These are phyloP conservation scores for Eupithecia exiguata DNA, from an alignment of 2,888 invertebrate species.

Conservation along the genomic window DNA sequence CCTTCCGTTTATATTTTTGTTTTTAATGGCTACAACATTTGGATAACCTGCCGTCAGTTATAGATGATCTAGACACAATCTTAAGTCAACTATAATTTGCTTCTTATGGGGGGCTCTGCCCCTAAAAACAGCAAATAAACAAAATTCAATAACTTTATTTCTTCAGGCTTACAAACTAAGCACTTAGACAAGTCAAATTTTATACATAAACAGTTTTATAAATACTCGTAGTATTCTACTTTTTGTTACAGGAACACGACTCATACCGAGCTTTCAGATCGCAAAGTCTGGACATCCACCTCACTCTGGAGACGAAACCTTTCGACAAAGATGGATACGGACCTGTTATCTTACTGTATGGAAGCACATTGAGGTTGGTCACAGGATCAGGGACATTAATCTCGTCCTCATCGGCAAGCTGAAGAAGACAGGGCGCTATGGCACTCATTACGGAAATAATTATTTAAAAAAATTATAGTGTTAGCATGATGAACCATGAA, in stretches of 20 bases:
- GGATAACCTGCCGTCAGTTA: background rate
- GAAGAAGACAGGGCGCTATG: too few relatives aligned
- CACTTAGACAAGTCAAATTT: too few relatives aligned
- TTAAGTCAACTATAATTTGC: background rate
- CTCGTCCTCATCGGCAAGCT: background rate
- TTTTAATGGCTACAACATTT: too few relatives aligned
- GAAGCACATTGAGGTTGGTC: conserved; percentile 91
- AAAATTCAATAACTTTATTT: too few relatives aligned
- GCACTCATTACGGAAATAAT: too few relatives aligned
- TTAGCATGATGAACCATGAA: background rate
- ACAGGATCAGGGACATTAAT: background rate
- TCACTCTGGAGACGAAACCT: conserved; percentile 77
- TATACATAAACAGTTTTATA: too few relatives aligned
- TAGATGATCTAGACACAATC: background rate
- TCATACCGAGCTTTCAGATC: conserved; percentile 96
- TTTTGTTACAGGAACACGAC: conserved; percentile 90
- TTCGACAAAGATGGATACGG: conserved; percentile 84
- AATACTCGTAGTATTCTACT: too few relatives aligned
- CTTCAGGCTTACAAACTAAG: too few relatives aligned
- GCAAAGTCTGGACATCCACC: conserved; percentile 74
- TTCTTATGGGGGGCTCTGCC: background rate
- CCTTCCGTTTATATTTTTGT: too few relatives aligned
- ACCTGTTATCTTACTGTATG: conserved; percentile 92
- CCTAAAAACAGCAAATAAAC: background rate
- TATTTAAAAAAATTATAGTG: too few relatives aligned